Conservation (phyloP, 2,888 invertebrate species). For the Eristalinus aeneus region DNA sequence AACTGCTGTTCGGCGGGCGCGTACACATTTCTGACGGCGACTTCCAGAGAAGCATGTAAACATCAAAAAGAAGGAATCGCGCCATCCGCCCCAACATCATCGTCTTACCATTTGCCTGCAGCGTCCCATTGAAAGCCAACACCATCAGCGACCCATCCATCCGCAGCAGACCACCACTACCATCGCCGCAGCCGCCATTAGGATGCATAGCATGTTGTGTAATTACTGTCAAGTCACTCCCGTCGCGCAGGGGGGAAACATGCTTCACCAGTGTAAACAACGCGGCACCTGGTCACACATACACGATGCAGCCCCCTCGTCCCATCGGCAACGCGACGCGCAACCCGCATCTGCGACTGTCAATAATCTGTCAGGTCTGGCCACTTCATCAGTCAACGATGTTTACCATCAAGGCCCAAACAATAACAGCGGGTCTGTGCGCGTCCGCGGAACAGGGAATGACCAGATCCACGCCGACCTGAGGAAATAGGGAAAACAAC, state of each 20-base stretch:
- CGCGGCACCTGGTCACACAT: slow-evolving; percentile 58
- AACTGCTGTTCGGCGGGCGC: slow-evolving; percentile 4
- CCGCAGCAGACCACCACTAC: background rate
- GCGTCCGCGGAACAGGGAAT: background rate
- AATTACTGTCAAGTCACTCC: slow-evolving; percentile 53
- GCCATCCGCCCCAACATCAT: slow-evolving; percentile 4
- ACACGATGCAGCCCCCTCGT: slow-evolving; percentile 33
- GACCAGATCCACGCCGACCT: background rate
- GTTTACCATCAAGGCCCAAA: slow-evolving; percentile 56
- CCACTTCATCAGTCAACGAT: slow-evolving; percentile 69
- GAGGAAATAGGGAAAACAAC: slow-evolving; percentile 29
- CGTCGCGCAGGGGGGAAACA: background rate
- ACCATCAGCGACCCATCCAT: slow-evolving; percentile 26
- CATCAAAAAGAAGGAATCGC: slow-evolving; percentile 1
- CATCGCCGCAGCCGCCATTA: background rate
- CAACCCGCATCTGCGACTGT: slow-evolving; percentile 64
- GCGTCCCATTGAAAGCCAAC: slow-evolving; percentile 45
- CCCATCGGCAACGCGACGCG: slow-evolving; percentile 33
- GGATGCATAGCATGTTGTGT: slow-evolving; percentile 49
- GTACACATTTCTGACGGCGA: slow-evolving; percentile 2
- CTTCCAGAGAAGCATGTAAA: background rate
- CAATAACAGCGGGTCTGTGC: background rate
- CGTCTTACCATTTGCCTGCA: slow-evolving; percentile 6
- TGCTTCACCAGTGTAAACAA: slow-evolving; percentile 56
- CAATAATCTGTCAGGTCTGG: slow-evolving; percentile 69